Evolutionary conservation across 2,888 invertebrate genomes (phyloP).

Genomic region (Aricia artaxerxes): DNA sequence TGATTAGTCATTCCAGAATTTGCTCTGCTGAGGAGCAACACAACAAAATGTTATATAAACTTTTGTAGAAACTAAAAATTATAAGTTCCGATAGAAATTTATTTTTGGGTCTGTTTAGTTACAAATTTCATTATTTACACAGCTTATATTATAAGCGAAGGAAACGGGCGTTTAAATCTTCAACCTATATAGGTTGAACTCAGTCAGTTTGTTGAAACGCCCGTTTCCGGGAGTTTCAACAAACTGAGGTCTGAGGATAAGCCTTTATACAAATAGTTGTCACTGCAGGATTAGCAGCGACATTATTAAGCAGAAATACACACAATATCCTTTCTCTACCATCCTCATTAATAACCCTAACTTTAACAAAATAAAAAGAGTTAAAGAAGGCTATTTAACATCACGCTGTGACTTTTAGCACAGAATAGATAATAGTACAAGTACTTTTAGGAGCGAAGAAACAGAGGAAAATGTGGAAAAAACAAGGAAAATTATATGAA

Average conservation of each 20-base stretch:
- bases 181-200: not conserved
- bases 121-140: constrained; percentile 7
- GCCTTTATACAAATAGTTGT: not conserved
- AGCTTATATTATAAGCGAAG: too few species aligned
- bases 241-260: not conserved
- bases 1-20: not conserved
- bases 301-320: not conserved
- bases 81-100: not conserved
- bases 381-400: not conserved
- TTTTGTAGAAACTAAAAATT: too few species aligned
- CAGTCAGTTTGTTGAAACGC: not conserved
- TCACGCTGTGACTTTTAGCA: too few species aligned
- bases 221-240: constrained; percentile 24
- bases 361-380: not conserved
- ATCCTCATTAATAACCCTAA: not conserved
- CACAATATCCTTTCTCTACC: not conserved
- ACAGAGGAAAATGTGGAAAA: too few species aligned
- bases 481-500: too few species aligned
- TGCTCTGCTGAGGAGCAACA: not conserved
- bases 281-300: not conserved
- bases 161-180: not conserved
- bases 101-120: not conserved
- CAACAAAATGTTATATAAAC: too few species aligned
- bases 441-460: too few species aligned
- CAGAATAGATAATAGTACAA: too few species aligned